Percentiles rank a stretch among this genome's conserved stretches.
Conservation (phyloP, 2,888 invertebrate species). For the Caenorhabditis sp. region DNA sequence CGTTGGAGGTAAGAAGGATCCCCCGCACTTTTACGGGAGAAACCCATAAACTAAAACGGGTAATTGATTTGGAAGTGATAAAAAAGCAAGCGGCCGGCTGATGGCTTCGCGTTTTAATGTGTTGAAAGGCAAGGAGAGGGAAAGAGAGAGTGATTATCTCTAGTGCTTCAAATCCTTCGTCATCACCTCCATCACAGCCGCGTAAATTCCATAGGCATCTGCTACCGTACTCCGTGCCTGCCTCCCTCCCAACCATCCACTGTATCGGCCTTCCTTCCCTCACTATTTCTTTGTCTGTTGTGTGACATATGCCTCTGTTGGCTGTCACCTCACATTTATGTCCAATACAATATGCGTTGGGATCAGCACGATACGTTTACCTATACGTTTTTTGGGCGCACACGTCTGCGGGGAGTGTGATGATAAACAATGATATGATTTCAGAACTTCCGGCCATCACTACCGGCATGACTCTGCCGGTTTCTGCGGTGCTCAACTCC, state of each 20-base stretch:
- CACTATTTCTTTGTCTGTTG: slow-evolving; percentile 59
- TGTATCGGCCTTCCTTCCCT: slow-evolving; percentile 43
- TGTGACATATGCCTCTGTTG: slow-evolving; percentile 59
- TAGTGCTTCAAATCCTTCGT: slow-evolving; percentile 14
- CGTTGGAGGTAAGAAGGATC: slow-evolving; percentile 66
- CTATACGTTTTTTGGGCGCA: slow-evolving; percentile 42
- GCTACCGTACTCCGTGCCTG: slow-evolving; percentile 29
- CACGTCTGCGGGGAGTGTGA: slow-evolving; percentile 4
- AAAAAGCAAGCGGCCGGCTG: slow-evolving; percentile 21
- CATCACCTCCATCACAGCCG: slow-evolving; percentile 2
- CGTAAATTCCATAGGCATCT: slow-evolving; percentile 17
- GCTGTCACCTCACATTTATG: slow-evolving; percentile 61
- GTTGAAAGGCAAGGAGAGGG: slow-evolving; percentile 27
- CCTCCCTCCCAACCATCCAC: slow-evolving; percentile 1
- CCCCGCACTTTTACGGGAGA: background rate
- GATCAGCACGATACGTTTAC: slow-evolving; percentile 54
- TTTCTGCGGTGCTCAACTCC: slow-evolving; percentile 68
- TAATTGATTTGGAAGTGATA: slow-evolving; percentile 38
- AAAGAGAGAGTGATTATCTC: slow-evolving; percentile 14
- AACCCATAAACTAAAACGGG: background rate
- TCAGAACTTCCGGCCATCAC: slow-evolving; percentile 61
- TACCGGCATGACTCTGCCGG: slow-evolving; percentile 62
- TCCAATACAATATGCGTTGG: slow-evolving; percentile 56
- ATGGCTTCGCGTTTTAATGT: slow-evolving; percentile 29
- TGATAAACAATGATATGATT: slow-evolving; percentile 3